Conservation (phyloP, 2,888 invertebrate species). For the Eilema griseolum region DNA sequence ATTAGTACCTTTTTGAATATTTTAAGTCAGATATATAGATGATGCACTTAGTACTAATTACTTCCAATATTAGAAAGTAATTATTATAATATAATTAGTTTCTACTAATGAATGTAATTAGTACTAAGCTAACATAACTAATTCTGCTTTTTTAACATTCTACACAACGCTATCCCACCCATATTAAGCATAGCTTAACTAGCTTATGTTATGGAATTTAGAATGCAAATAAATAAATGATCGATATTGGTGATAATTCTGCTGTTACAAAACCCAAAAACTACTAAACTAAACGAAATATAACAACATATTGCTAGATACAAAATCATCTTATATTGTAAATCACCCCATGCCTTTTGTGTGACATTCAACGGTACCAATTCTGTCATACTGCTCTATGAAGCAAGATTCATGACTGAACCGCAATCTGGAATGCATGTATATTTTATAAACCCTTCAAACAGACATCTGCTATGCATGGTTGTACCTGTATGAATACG, state of each 20-base stretch:
- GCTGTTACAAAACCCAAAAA: no score
- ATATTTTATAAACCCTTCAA: conserved; percentile 80
- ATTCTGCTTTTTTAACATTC: no score
- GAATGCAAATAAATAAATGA: neutral
- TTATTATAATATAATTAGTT: no score
- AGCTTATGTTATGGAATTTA: no score
- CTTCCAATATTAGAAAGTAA: no score
- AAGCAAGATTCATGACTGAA: conserved; percentile 66
- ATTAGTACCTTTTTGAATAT: neutral
- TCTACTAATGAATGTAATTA: no score
- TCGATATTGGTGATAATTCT: neutral
- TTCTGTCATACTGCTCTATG: conserved; percentile 28
- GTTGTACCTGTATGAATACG: conserved; percentile 54
- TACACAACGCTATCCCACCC: no score
- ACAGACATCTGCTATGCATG: conserved; percentile 74
- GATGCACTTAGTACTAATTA: no score
- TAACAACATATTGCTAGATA: neutral
- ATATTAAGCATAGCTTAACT: no score
- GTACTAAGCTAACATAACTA: no score
- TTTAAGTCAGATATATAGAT: no score
- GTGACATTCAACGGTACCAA: neutral
- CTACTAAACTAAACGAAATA: no score
- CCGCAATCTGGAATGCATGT: conserved; percentile 71
- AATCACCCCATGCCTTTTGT: neutral
- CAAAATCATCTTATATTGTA: neutral